Evolutionary conservation across 2,888 invertebrate species (phyloP), one percentile per base, ranked within the genome.

Genomic region (Cenopis cana): DNA sequence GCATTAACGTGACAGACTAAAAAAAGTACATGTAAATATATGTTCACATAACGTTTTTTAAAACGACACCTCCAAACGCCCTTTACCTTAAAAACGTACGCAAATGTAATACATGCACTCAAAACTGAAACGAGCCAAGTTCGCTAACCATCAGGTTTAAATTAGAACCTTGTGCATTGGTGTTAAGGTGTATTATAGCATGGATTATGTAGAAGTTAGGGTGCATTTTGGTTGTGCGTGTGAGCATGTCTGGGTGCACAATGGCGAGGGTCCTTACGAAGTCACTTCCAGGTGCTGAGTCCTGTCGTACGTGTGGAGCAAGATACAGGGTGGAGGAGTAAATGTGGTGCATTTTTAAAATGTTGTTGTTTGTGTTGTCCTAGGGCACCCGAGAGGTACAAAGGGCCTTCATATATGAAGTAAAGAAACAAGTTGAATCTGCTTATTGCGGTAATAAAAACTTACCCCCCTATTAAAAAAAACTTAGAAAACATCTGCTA

Each of bases 231-330:
- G 46, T 12, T 10, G 17, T 41, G 59, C 17, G 17, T 0, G 11
- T 14, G 4, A 33, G 52, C 12, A 56, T 60, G 70, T 70, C 70
- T 70, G 70, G 70, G 36, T 66, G 65, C 59, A 66, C 70, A 70
- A 66, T 66, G 17, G 56, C 46, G 69, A 70, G 70, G 65, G 70
- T 66, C 72, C 72, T 64, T 62, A 72, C 50, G 64, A 33, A 64
- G 76, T 77, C 78, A 79, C 77, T 78, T 78, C 72, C 75, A 76
- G 78, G 77, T 79, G 75, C 76, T 70, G 76, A 77, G 78, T 73
- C 74, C 77, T 77, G 76, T 79, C 76, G 74, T 68, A 73, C 65
- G 75, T 69, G 49, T 73, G 77, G 78, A 56, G 1, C 29, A 77
- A 76, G 67, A 64, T 29, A 76, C 50, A 69, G 71, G 76, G 56